Base-by-base conservation (phyloP, 2,113 vertebrate species). In the Thunnus maccoyii region DNA sequence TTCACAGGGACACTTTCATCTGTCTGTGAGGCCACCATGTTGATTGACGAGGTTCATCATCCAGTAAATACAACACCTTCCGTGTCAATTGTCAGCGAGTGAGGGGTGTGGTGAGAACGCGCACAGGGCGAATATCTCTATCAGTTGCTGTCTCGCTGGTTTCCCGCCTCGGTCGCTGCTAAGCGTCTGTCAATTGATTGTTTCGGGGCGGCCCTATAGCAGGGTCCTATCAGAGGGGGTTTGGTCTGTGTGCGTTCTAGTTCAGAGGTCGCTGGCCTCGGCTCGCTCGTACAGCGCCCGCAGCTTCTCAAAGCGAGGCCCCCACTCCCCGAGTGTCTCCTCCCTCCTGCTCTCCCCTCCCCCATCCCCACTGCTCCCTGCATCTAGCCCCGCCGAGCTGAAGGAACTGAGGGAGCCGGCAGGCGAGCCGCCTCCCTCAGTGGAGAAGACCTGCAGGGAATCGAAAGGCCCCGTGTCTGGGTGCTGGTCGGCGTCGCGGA, bases 231-330 rank as follows among this genome's bases (percentile, higher is more conserved):
- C 86, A 60, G 60, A 41, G 36, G 36, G 36, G 36, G 7, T 83
- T 27, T 11, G 22, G 41, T 51, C 57, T 56, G 58, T 41, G 22
- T 2, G 72, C 0, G 13, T 69, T 0, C 3, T n/a, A 36, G 55
- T 81, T 96, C 87, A 96, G 55, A 95, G 76, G 66, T 96, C 91
- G 52, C 94, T 95, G 18, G 91, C 89, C 84, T 95, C 95, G 0
- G 95, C 94, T 27, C 86, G 89, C 86, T 96, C 95, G 1, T 96
- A 96, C 60, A 96, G 94, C 27, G 96, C 95, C 64, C 95, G 93
- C 64, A 97, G 93, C 80, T 96, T 97, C 86, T 95, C 94, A 22
- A 96, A 97, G 80, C 96, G 96, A 0, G 96, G 96, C 48, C 96
- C 96, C 97, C 97, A 97, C 20, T 95, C 94, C 60, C 83, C 93